These are phyloP conservation scores for Ylistrum balloti DNA, from an alignment of 1,140 invertebrate genomes.

Conservation along the genomic window DNA sequence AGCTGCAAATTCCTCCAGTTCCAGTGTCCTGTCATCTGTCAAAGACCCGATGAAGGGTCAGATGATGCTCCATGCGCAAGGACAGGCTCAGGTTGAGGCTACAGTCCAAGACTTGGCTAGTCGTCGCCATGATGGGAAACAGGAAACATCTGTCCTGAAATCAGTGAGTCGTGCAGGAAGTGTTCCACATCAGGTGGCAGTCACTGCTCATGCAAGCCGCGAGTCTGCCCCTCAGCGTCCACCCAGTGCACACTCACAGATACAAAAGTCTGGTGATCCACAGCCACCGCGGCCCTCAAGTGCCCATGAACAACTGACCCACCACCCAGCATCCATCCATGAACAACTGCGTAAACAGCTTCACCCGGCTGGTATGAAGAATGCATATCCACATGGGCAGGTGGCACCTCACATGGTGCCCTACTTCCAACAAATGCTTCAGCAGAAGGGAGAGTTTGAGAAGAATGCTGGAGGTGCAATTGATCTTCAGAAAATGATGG, in stretches of 20 bases:
- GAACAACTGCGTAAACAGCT: conserved; percentile 31
- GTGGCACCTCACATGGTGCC: background rate
- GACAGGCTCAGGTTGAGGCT: conserved; percentile 51
- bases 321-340: conserved; percentile 41
- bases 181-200: conserved; percentile 52
- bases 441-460: conserved; percentile 43
- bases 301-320: conserved; percentile 49
- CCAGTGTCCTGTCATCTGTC: background rate
- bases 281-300: conserved; percentile 37
- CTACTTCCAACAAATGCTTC: background rate
- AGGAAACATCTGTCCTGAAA: background rate
- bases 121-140: conserved; percentile 12
- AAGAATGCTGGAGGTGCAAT: conserved; percentile 48
- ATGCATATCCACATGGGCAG: background rate
- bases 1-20: conserved; percentile 31
- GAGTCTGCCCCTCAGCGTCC: conserved; percentile 65
- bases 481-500: conserved; percentile 50
- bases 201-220: conserved; percentile 54
- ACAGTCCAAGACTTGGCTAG: conserved; percentile 53
- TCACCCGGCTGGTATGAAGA: conserved; percentile 44
- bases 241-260: conserved; percentile 69
- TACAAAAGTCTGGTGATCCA: conserved; percentile 43
- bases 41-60: background rate
- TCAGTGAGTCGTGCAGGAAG: background rate
- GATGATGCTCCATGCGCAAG: conserved; percentile 14